Percentiles rank a stretch among this genome's conserved stretches.
Evolutionary conservation across 2,113 vertebrate genomes (phyloP).

Genomic region (Ammospiza caudacuta): DNA sequence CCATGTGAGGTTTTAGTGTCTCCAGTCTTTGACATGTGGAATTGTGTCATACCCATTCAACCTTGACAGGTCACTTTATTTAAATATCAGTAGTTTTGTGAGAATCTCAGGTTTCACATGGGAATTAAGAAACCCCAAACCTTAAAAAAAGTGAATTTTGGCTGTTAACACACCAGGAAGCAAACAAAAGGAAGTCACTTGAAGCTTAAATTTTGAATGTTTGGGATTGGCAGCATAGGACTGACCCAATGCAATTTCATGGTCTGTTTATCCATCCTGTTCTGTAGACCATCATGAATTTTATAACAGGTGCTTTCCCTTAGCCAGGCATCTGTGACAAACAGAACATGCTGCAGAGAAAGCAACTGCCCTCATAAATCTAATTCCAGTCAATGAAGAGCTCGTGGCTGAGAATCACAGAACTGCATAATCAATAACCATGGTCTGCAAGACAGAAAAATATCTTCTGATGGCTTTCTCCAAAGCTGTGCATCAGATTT

Average conservation of each 20-base stretch:
- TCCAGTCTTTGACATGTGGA: not conserved
- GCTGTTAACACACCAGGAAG: not conserved
- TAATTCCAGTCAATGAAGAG: not conserved
- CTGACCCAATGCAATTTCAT: not conserved
- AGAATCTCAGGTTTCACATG: not conserved
- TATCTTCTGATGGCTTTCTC: not conserved
- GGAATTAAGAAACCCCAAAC: not conserved
- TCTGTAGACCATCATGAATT: not conserved
- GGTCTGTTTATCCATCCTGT: not conserved
- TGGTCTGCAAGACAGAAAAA: constrained; percentile 1
- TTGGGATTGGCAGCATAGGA: not conserved
- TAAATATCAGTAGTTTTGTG: not conserved
- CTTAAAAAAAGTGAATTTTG: not conserved
- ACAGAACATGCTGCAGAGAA: not conserved
- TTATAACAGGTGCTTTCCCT: not conserved
- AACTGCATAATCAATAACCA: not conserved
- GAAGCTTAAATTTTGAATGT: not conserved
- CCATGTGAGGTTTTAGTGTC: not conserved
- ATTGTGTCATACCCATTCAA: not conserved
- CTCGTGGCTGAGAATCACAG: not conserved
- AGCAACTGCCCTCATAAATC: not conserved
- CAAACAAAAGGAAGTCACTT: not conserved
- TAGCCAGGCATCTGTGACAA: not conserved
- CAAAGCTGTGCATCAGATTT: not conserved
- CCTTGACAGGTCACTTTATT: not conserved